Evolutionary conservation across 2,113 vertebrate genomes (phyloP).

Genomic region (Xyrauchen texanus): DNA sequence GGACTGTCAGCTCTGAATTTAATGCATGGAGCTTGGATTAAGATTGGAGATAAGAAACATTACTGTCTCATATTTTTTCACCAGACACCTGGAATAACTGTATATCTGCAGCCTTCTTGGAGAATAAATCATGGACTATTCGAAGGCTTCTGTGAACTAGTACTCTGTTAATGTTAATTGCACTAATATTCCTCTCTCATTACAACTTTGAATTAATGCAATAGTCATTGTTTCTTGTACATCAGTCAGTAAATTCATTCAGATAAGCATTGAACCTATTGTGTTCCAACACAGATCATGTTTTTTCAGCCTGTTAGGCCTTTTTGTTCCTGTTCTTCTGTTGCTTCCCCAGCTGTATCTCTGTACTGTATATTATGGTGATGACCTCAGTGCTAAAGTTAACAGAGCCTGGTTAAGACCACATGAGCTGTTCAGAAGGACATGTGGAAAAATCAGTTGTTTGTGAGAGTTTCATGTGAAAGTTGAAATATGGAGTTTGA

Average conservation of each 20-base stretch:
- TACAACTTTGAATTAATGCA: background rate
- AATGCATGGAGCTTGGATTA: background rate
- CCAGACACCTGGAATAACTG: background rate
- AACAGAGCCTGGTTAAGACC: conserved; percentile 18
- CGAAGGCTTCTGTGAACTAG: background rate
- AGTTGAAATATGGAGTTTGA: too few species aligned
- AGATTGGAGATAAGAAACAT: conserved; percentile 1
- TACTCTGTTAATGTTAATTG: background rate
- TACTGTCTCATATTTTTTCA: background rate
- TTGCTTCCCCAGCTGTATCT: conserved; percentile 2
- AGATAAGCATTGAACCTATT: background rate
- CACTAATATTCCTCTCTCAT: conserved; percentile 11
- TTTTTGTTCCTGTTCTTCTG: conserved; percentile 9
- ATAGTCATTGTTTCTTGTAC: background rate
- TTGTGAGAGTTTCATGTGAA: background rate
- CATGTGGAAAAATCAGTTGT: background rate
- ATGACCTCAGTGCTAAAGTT: background rate
- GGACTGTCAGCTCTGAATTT: conserved; percentile 7
- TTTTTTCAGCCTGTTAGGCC: background rate
- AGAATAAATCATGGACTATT: background rate
- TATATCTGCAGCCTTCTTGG: background rate
- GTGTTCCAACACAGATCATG: background rate
- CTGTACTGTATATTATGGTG: conserved; percentile 6
- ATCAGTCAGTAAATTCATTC: background rate
- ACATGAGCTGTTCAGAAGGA: conserved; percentile 7